phyloP scores from a whole-genome alignment of 2,113 vertebrate genomes.

The Micronycteris hirsuta region DNA sequence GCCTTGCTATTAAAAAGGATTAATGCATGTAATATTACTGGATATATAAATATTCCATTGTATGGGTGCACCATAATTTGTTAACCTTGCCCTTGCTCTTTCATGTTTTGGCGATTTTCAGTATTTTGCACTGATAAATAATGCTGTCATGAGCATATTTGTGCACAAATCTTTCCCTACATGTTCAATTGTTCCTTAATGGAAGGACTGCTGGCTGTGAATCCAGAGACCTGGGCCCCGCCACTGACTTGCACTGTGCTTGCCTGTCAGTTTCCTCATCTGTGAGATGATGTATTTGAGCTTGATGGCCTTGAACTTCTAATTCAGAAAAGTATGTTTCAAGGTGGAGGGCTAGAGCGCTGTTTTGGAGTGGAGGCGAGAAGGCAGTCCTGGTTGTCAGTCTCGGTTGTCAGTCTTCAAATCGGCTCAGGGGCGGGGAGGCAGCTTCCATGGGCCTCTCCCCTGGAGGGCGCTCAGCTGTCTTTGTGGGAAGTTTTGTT shows the following conservation, averaged over 20 bases:
- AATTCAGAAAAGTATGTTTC: background rate
- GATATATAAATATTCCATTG: background rate
- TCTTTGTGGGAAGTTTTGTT: background rate
- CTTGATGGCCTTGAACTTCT: background rate
- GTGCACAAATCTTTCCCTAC: background rate
- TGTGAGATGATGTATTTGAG: background rate
- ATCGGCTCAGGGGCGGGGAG: background rate
- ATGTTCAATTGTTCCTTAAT: background rate
- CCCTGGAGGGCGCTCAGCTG: background rate
- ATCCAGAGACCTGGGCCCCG: background rate
- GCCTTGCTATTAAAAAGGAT: background rate
- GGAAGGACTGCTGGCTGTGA: background rate
- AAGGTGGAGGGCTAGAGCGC: background rate
- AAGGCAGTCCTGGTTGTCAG: background rate
- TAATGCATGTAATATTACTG: background rate
- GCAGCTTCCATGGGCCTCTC: background rate
- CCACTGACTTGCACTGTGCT: background rate
- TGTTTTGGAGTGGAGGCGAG: background rate
- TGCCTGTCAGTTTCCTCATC: background rate
- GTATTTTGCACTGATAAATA: background rate
- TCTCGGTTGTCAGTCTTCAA: background rate
- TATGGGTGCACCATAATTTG: background rate
- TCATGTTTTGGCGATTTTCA: background rate
- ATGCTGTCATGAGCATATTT: background rate
- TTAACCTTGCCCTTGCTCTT: background rate